phyloP scores from a whole-genome alignment of 2,888 invertebrate species.

The Andrena bicolor region DNA sequence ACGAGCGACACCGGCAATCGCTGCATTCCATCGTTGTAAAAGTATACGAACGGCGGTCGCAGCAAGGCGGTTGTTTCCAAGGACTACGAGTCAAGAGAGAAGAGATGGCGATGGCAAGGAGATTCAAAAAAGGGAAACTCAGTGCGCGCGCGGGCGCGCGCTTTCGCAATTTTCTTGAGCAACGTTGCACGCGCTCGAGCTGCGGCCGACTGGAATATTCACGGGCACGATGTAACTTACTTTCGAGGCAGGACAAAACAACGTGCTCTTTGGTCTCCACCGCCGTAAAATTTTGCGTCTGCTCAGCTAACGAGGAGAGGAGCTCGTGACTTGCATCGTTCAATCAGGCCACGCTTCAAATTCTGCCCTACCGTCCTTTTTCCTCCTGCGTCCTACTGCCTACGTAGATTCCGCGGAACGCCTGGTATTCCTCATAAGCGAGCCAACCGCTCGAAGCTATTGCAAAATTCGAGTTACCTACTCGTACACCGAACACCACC shows the following conservation, averaged over 20 bases:
- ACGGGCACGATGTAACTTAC: slow-evolving; percentile 24
- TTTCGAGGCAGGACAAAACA: too few species aligned
- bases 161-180: slow-evolving; percentile 76
- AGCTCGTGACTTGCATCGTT: too few species aligned
- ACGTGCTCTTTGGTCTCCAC: too few species aligned
- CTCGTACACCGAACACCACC: slow-evolving; percentile 1
- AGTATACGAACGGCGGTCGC: slow-evolving; percentile 52
- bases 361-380: too few species aligned
- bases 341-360: too few species aligned
- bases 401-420: neutral
- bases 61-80: slow-evolving; percentile 57
- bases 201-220: slow-evolving; percentile 39
- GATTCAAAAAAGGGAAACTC: slow-evolving; percentile 69
- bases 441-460: neutral
- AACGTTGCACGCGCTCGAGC: slow-evolving; percentile 48
- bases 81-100: slow-evolving; percentile 70
- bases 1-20: slow-evolving; percentile 57
- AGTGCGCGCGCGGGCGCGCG: slow-evolving; percentile 36
- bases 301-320: too few species aligned
- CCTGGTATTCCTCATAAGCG: neutral
- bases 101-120: slow-evolving; percentile 56
- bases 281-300: too few species aligned
- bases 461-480: slow-evolving; percentile 19
- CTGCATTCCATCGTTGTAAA: slow-evolving; percentile 76
- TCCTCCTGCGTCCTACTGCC: neutral